phyloP scores from a whole-genome alignment of 2,797 vertebrate genomes.

The Streptopelia turtur region DNA sequence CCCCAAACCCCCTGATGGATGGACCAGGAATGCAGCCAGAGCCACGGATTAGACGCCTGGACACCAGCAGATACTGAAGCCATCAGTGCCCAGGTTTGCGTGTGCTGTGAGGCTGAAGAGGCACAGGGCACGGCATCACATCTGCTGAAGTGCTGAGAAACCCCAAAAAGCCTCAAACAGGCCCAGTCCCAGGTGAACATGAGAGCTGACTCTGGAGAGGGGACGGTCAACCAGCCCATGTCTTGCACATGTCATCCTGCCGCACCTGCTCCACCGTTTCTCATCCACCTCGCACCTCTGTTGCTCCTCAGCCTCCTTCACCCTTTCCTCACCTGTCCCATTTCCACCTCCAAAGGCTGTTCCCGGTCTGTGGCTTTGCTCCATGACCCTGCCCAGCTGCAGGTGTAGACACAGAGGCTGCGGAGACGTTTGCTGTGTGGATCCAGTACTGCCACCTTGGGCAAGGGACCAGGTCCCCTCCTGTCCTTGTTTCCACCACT shows the following conservation, averaged over 20 bases:
- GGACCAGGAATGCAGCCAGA: neutral
- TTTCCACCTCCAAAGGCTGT: neutral
- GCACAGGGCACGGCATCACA: neutral
- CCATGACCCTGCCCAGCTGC: neutral
- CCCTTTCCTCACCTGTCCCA: neutral
- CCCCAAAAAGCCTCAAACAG: neutral
- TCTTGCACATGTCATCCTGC: fast-evolving
- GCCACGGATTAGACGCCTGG: fast-evolving
- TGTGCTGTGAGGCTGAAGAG: neutral
- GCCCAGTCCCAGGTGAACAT: fast-evolving
- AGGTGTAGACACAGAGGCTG: neutral
- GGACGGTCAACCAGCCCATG: neutral
- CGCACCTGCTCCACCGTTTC: fast-evolving
- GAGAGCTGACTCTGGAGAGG: neutral
- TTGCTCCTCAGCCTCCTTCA: neutral
- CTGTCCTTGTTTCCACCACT: fast-evolving
- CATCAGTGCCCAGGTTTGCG: fast-evolving
- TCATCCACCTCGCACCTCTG: neutral
- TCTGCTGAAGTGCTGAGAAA: neutral
- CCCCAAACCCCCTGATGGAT: neutral
- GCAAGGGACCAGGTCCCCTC: neutral
- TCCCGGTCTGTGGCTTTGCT: neutral
- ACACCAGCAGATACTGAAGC: fast-evolving
- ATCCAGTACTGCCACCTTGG: neutral
- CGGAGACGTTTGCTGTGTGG: neutral